phyloP scores from a whole-genome alignment of 2,888 invertebrate species.

The Orthosia cruda region DNA sequence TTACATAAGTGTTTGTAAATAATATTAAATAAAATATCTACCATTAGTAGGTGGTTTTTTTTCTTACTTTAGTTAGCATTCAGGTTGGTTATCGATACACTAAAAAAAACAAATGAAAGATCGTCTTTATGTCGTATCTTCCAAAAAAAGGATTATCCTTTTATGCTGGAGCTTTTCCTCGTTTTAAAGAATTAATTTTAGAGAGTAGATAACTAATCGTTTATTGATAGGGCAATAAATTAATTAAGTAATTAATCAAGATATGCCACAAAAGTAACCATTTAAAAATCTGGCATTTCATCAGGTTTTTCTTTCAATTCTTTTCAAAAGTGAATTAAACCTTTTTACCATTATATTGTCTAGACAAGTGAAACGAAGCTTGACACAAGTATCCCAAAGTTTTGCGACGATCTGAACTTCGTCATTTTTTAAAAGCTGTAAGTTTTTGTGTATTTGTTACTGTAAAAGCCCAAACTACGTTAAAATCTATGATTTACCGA shows the following conservation, averaged over 20 bases:
- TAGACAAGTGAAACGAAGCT: no score
- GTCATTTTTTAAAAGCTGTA: no score
- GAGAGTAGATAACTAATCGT: not conserved
- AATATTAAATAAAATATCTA: slow-evolving; percentile 34
- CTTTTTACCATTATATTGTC: no score
- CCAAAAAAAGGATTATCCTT: not conserved
- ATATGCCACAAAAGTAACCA: no score
- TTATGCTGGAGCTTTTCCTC: not conserved
- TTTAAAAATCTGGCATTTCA: no score
- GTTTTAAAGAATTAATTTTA: not conserved
- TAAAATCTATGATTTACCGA: no score
- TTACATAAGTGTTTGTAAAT: slow-evolving; percentile 40
- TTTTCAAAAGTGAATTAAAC: no score
- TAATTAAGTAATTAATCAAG: not conserved
- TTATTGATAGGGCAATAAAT: slow-evolving; percentile 7
- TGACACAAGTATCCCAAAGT: no score
- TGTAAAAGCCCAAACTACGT: no score
- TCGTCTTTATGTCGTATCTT: not conserved
- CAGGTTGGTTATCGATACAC: not conserved
- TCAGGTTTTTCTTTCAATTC: no score
- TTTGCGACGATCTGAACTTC: no score
- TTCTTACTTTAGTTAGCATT: not conserved
- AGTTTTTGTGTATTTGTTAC: no score
- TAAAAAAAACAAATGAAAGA: slow-evolving; percentile 11
- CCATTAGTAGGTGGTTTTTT: slow-evolving; percentile 9